Base-by-base conservation (phyloP, 2,888 invertebrate species). In the Chelonus formosanus region DNA sequence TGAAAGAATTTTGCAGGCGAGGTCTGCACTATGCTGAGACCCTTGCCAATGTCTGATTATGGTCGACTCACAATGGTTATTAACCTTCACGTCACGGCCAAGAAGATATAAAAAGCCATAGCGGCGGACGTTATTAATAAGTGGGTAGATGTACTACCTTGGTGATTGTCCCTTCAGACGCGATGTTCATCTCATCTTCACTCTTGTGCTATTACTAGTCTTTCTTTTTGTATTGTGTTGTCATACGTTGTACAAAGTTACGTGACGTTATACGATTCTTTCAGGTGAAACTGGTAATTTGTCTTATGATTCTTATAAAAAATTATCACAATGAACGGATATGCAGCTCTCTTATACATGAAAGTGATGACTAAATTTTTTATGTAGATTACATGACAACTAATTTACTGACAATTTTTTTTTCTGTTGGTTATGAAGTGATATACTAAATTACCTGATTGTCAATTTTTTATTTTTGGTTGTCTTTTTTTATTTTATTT, bases 1-100 rank as follows among this genome's bases (percentile, higher is more conserved):
- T 79, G 79, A 76, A 70, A 80, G 82, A 80, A 82, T 82, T 80
- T 78, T 70, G 70, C 76, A 66, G 72, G 72, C 73, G 74, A 72
- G 71, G 63, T 65, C 58, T 45, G 62, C 58, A 67, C 56, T 48
- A 57, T 63, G 59, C 43, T 52, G 56, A 65, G 53, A 48, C 59
- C 63, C 48, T 57, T 40, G 50, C 52, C 47, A 59, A 65, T 64
- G 36, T 65, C 61, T 62, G 63, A 67, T 63, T 65, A 67, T 54
- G 53, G 44, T 61, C 70, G 67, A 43, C 68, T 72, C 74, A 78
- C 76, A 77, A 79, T 80, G 75, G 75, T 78, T 79, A 79, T 79
- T 80, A 81, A 79, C 80, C 78, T 73, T 68, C 71, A 69, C 71
- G 74, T 69, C 72, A 71, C 71, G 74, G 74, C 75, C 77, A 71